phyloP scores from a whole-genome alignment of 2,113 vertebrate genomes.

The Collichthys lucidus region DNA sequence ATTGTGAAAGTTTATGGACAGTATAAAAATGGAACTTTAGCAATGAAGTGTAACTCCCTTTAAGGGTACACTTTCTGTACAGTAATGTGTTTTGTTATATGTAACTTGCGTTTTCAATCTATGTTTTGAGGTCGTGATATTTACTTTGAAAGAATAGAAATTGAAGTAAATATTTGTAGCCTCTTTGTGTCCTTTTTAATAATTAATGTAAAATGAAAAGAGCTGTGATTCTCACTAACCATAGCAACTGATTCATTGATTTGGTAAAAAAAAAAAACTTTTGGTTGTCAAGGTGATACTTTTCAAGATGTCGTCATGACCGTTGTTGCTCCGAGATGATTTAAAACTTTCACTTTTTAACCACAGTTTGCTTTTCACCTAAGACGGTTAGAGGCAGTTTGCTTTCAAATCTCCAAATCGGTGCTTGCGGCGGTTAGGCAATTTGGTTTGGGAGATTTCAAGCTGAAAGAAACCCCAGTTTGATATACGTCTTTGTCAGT shows the following conservation, averaged over 20 bases:
- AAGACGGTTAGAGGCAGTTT: not conserved
- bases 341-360: not conserved
- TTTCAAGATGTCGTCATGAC: not conserved
- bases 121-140: not conserved
- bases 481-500: not conserved
- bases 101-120: not conserved
- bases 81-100: not conserved
- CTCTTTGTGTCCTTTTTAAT: not conserved
- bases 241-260: not conserved
- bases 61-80: not conserved
- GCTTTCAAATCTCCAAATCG: not conserved
- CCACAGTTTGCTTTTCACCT: not conserved
- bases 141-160: not conserved
- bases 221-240: not conserved
- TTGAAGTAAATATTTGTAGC: not conserved
- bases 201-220: slow-evolving; percentile 1
- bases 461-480: not conserved
- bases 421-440: not conserved
- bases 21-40: not conserved
- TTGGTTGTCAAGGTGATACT: not conserved
- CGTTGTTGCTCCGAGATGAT: not conserved
- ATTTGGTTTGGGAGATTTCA: not conserved
- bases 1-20: not conserved
- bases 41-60: not conserved
- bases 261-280: slow-evolving; percentile 3